Evolutionary conservation across 2,797 vertebrate species (phyloP), one percentile per base, ranked within the genome.

Genomic region (Micrastur ruficollis): DNA sequence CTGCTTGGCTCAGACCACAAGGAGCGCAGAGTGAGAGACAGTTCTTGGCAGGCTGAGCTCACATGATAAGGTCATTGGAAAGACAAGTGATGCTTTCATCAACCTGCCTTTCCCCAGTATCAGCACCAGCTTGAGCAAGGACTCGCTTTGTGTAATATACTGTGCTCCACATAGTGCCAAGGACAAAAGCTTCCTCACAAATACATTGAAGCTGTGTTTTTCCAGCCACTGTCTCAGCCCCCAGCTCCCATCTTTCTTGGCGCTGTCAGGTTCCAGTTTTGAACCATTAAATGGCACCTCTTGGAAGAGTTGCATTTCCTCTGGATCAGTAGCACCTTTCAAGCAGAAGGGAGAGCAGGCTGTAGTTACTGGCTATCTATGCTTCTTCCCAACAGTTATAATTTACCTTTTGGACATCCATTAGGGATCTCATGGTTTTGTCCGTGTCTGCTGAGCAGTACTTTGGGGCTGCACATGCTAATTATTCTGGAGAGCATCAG

Each of bases 21-120:
- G 83, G 70, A 92, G 80, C 21, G 1, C 46, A 52, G 61, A 59
- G 75, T 0, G 1, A 87, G 71, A 94, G 73, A 73, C 90, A 85
- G 83, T 56, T 91, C 78, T 86, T 94, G 95, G 96, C 95, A 96
- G 79, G 81, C 84, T 81, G 75, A 93, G 90, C 89, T 89, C 71
- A 42, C 68, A 40, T 47, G 72, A 58, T 58, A 93, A 91, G 90
- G 93, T 96, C 93, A 58, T 68, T 83, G 93, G 84, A 96, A 93
- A 92, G 83, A 87, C 86, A 96, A 86, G 62, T 27, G 94, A 88
- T 93, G 75, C 86, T 95, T 91, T 97, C 89, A 83, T 62, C 93
- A 93, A 65, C 59, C 86, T 86, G 65, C 68, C 56, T 85, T 86
- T 68, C 68, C 68, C 72, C 81, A 36, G 74, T 7, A 29, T 53